Conservation (phyloP, 1,140 invertebrate genomes). For the Trachymyrmex cornetzi region DNA sequence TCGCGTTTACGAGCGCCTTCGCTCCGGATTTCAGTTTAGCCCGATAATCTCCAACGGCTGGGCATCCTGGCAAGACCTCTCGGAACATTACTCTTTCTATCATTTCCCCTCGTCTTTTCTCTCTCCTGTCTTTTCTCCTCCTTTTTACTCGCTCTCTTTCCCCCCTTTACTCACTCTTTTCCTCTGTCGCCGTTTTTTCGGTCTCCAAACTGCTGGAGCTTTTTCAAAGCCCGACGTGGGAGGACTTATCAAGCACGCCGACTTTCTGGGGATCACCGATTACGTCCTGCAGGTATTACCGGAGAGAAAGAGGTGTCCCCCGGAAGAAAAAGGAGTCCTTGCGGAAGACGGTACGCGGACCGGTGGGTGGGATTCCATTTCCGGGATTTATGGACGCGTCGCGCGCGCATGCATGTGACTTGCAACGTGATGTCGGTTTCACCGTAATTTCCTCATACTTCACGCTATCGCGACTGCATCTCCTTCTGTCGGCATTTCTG, state of each 20-base stretch:
- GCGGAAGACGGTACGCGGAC: conserved; percentile 46
- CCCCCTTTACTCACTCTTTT: not conserved
- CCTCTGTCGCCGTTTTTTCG: conserved; percentile 25
- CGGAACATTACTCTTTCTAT: conserved; percentile 67
- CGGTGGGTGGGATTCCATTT: conserved; percentile 75
- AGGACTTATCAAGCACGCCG: conserved; percentile 72
- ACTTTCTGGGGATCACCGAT: conserved; percentile 74
- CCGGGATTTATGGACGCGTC: conserved; percentile 77
- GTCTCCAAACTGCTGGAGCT: conserved; percentile 56
- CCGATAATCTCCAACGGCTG: conserved; percentile 71
- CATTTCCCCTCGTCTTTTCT: conserved; percentile 12
- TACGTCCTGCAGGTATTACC: conserved; percentile 73
- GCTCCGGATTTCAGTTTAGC: conserved; percentile 75
- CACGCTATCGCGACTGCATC: conserved; percentile 46
- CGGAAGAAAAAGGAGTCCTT: conserved; percentile 52
- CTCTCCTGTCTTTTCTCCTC: not conserved
- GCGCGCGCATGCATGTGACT: conserved; percentile 67
- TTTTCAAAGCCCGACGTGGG: conserved; percentile 62
- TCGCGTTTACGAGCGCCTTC: conserved; percentile 56
- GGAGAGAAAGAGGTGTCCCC: conserved; percentile 49
- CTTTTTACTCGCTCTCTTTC: not conserved
- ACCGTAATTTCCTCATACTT: conserved; percentile 71
- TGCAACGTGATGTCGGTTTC: conserved; percentile 26
- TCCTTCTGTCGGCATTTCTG: not conserved
- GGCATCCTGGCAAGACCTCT: conserved; percentile 68